Evolutionary conservation across 2,113 vertebrate genomes (phyloP), one percentile per base, ranked within the genome.

Genomic region (Melanostigma gelatinosum): DNA sequence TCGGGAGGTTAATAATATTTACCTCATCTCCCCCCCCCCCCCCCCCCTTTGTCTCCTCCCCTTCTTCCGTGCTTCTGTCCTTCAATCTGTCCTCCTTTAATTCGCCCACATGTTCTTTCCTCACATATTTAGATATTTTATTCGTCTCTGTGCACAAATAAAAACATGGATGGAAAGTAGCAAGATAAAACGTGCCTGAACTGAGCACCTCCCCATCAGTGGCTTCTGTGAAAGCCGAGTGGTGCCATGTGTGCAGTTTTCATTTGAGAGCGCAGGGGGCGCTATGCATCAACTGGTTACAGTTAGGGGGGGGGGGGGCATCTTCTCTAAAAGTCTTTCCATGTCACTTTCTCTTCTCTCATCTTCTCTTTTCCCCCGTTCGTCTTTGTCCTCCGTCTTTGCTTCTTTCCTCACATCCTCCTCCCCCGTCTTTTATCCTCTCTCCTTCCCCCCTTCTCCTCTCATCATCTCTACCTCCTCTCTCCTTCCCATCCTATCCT

Each of bases 201-300:
- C n/a, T 27, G 11, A 15, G 10, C 34, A 20, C 2, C 36, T 63
- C 10, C 34, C 36, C 61, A 22, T 50, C 18, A 8, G 20, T 52
- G 1, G 6, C 29, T 12, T 8, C 52, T 20, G 42, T 48, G 3
- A 66, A 54, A 29, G 24, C 20, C 13, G 18, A n/a, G 16, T 34
- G 34, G 24, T 32, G 36, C 8, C 9, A 1, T 50, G 15, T 61
- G 32, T 73, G 84, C 62, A 83, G 48, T 85, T 82, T 60, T 3
- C 6, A 0, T 78, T 20, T 65, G 11, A 46, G 29, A 42, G 24
- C 68, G 38, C 74, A 87, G 85, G 88, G 86, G 90, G 90, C 77
- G 74, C 84, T 82, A 54, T 64, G 65, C 46, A 81, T 76, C 90
- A 91, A 22, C 62, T 58, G 2, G 36, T 69, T 13, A 5, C 2